Evolutionary conservation across 2,113 vertebrate genomes (phyloP).

Genomic region (Glareola pratincola): DNA sequence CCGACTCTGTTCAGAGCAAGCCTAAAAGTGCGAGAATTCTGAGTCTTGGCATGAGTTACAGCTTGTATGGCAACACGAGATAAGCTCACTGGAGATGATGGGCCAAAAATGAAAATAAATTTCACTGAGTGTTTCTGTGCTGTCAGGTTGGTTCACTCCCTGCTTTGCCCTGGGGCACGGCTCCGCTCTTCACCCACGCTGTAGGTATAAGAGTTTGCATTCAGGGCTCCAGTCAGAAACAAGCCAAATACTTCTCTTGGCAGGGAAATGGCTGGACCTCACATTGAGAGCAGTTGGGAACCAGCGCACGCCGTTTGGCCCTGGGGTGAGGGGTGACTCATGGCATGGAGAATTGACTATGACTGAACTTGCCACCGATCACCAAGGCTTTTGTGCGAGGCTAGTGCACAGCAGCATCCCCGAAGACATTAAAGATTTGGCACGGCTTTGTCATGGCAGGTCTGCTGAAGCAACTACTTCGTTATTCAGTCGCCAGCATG

Average conservation of each 20-base stretch:
- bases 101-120: slow-evolving; percentile 27
- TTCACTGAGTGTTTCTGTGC: slow-evolving; percentile 13
- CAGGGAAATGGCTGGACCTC: not conserved
- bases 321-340: not conserved
- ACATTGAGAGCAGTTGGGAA: not conserved
- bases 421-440: not conserved
- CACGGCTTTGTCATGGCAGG: not conserved
- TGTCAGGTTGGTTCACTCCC: slow-evolving; percentile 38
- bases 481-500: rapidly evolving
- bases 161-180: not conserved
- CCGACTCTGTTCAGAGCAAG: not conserved
- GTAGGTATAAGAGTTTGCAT: slow-evolving; percentile 9
- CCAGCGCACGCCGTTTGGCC: not conserved
- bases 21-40: not conserved
- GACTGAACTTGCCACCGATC: not conserved
- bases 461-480: not conserved
- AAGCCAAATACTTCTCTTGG: slow-evolving; percentile 39
- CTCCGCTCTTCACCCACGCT: not conserved
- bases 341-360: not conserved
- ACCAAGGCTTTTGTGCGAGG: not conserved
- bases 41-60: not conserved
- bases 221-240: slow-evolving; percentile 1
- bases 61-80: not conserved
- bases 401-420: not conserved
- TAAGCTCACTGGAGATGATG: not conserved